phyloP scores from a whole-genome alignment of 2,888 invertebrate genomes.

The Mantis religiosa region DNA sequence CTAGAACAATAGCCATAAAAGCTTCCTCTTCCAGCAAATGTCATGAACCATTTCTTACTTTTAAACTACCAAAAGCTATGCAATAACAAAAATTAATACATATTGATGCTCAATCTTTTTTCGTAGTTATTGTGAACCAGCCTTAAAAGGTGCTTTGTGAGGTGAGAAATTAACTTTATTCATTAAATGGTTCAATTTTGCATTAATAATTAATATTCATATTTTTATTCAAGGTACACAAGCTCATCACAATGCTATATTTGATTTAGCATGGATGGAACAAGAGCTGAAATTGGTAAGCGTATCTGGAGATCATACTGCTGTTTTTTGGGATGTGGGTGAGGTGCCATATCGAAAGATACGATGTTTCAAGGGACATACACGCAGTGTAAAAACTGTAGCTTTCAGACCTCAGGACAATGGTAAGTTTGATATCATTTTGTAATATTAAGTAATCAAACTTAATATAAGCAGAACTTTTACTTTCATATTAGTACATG shows the following conservation, averaged over 20 bases:
- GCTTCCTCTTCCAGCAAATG: no score
- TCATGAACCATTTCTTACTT: no score
- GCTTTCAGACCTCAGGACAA: constrained; percentile 65
- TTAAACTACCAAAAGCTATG: no score
- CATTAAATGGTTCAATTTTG: neutral
- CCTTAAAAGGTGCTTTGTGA: no score
- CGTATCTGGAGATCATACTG: constrained; percentile 81
- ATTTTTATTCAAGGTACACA: constrained; percentile 33
- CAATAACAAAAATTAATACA: no score
- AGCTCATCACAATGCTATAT: constrained; percentile 81
- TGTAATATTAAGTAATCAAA: neutral
- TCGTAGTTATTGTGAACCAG: no score
- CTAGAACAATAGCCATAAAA: no score
- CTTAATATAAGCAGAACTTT: no score
- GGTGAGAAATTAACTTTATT: no score
- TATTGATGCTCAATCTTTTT: no score
- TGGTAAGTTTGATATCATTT: constrained; percentile 40
- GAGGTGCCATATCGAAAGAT: constrained; percentile 34
- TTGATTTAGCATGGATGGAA: constrained; percentile 82
- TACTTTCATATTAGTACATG: no score
- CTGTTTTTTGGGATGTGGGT: constrained; percentile 71
- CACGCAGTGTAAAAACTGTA: constrained; percentile 77
- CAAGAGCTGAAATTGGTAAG: constrained; percentile 74
- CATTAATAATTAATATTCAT: neutral
- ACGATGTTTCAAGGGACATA: constrained; percentile 65